A percentile compares a stretch with the other conserved stretches of the same genome.
Conservation (phyloP, 2,888 invertebrate species). For the Homarus gammarus region DNA sequence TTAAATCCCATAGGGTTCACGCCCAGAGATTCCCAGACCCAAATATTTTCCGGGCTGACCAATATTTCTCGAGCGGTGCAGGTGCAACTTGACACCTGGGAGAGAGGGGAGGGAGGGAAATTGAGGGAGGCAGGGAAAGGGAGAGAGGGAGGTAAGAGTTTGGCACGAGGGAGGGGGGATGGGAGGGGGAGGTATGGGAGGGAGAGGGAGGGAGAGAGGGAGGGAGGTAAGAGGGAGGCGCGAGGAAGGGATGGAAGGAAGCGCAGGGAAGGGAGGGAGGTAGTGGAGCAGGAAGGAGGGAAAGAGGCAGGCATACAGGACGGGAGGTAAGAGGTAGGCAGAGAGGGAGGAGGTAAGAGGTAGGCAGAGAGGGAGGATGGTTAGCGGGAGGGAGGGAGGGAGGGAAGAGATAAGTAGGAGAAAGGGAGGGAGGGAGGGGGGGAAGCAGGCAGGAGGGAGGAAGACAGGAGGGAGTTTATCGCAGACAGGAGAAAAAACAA, state of each 20-base stretch:
- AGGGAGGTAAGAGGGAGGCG: background rate
- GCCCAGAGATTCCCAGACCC: too few species aligned
- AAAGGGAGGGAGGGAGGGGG: background rate
- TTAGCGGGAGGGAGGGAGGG: background rate
- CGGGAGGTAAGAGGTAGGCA: background rate
- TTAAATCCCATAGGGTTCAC: too few species aligned
- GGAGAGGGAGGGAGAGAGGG: background rate
- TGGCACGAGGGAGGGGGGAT: background rate
- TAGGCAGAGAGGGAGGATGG: background rate
- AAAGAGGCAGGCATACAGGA: too few species aligned
- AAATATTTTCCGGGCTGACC: background rate
- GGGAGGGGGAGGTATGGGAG: background rate
- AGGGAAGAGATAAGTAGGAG: background rate
- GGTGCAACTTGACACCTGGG: background rate
- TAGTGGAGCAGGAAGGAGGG: too few species aligned
- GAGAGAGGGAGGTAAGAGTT: background rate
- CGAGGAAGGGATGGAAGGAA: background rate
- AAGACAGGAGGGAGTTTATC: background rate
- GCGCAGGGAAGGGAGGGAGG: constrained; percentile 17
- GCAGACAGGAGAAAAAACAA: too few species aligned
- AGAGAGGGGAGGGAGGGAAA: background rate
- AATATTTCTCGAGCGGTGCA: background rate
- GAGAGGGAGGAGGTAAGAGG: background rate
- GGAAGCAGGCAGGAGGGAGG: background rate
- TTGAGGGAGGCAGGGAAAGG: background rate